phyloP scores from a whole-genome alignment of 1,140 invertebrate species.

The Tribolium madens region DNA sequence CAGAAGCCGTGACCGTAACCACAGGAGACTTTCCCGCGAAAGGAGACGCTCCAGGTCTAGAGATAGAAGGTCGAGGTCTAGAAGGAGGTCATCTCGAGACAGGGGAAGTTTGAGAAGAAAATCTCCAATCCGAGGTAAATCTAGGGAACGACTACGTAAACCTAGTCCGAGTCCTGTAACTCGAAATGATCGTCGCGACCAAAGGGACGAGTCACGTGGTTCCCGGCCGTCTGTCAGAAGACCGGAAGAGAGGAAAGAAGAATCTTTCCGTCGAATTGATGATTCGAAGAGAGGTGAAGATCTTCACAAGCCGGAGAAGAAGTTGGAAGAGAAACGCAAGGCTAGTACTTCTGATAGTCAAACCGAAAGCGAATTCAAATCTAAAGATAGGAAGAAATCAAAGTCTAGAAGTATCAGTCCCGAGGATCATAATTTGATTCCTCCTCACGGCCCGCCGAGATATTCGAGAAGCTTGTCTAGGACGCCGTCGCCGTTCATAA shows the following conservation, averaged over 20 bases:
- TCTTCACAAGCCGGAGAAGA: constrained; percentile 50
- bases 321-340: constrained; percentile 57
- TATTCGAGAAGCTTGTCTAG: constrained; percentile 80
- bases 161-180: constrained; percentile 58
- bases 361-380: constrained; percentile 43
- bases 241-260: constrained; percentile 58
- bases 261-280: constrained; percentile 44
- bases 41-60: constrained; percentile 58
- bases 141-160: constrained; percentile 53
- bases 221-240: constrained; percentile 49
- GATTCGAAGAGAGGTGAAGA: constrained; percentile 60
- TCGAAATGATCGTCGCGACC: constrained; percentile 45
- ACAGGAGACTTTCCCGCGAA: constrained; percentile 55
- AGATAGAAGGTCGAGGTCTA: constrained; percentile 60
- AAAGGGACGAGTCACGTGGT: constrained; percentile 49
- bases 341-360: constrained; percentile 43
- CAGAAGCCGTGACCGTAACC: constrained; percentile 58
- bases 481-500: constrained; percentile 84
- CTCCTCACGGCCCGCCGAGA: constrained; percentile 63
- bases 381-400: constrained; percentile 57
- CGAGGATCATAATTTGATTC: constrained; percentile 56
- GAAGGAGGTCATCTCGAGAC: constrained; percentile 58
- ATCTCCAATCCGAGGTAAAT: constrained; percentile 57
- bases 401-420: constrained; percentile 63
- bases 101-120: constrained; percentile 56